These are phyloP conservation scores for Porites divaricata DNA, from an alignment of 92 coral and sea anemone species.

Conservation along the genomic window DNA sequence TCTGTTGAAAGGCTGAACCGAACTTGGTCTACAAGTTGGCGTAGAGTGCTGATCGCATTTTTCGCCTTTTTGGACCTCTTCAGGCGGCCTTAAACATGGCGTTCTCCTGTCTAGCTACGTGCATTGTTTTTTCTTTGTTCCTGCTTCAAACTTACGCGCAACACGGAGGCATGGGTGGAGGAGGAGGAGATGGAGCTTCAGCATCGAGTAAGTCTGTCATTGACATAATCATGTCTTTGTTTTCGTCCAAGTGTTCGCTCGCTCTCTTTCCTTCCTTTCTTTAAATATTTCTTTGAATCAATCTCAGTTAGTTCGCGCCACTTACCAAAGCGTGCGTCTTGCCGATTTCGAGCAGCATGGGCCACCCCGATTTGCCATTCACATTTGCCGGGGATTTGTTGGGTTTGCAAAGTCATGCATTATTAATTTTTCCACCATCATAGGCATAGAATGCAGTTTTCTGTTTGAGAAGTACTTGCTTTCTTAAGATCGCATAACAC, in stretches of 20 bases:
- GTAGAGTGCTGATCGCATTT: slow-evolving; percentile 48
- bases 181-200: background rate
- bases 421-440: background rate
- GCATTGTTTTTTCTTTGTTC: background rate
- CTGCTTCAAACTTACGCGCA: slow-evolving; percentile 8
- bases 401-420: background rate
- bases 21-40: slow-evolving; percentile 12
- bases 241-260: background rate
- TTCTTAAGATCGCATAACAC: no score
- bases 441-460: background rate
- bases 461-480: no score
- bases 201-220: background rate
- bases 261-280: background rate
- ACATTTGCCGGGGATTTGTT: background rate
- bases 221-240: slow-evolving; percentile 26
- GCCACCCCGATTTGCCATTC: background rate
- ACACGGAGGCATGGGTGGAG: slow-evolving; percentile 3
- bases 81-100: slow-evolving; percentile 33
- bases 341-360: background rate
- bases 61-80: slow-evolving; percentile 21
- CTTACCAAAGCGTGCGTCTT: background rate
- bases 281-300: background rate
- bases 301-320: background rate
- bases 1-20: slow-evolving; percentile 15
- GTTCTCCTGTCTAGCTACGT: slow-evolving; percentile 7